phyloP scores from a whole-genome alignment of 2,797 vertebrate genomes.

The Phaenicophaeus curvirostris region DNA sequence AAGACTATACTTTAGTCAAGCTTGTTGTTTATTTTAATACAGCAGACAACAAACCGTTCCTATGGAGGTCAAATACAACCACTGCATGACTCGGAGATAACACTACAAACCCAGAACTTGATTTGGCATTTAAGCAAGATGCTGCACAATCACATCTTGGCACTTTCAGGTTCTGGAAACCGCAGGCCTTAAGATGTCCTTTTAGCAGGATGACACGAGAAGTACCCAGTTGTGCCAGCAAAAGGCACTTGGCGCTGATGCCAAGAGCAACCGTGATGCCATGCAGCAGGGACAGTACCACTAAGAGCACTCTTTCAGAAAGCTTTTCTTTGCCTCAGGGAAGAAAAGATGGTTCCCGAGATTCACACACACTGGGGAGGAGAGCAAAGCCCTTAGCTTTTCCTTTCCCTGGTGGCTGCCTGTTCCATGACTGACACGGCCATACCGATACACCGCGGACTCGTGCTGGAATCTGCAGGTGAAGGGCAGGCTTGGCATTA shows the following conservation, averaged over 20 bases:
- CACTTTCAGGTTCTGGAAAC: not conserved
- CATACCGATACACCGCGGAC: rapidly evolving
- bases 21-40: not conserved
- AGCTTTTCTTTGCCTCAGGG: not conserved
- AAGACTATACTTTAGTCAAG: not conserved
- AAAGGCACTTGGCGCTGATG: not conserved
- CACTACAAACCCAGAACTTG: not conserved
- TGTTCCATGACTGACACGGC: rapidly evolving
- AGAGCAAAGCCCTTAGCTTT: not conserved
- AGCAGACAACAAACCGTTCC: not conserved
- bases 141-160: rapidly evolving
- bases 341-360: not conserved
- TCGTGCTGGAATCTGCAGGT: not conserved
- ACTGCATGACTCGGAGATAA: not conserved
- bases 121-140: not conserved
- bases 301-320: not conserved
- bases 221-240: not conserved
- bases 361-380: not conserved
- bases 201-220: not conserved
- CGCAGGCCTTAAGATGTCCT: rapidly evolving
- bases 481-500: rapidly evolving
- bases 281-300: not conserved
- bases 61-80: not conserved
- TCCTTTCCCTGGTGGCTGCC: not conserved
- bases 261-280: not conserved